phyloP scores from a whole-genome alignment of 2,113 vertebrate species.

The Arvicanthis niloticus region DNA sequence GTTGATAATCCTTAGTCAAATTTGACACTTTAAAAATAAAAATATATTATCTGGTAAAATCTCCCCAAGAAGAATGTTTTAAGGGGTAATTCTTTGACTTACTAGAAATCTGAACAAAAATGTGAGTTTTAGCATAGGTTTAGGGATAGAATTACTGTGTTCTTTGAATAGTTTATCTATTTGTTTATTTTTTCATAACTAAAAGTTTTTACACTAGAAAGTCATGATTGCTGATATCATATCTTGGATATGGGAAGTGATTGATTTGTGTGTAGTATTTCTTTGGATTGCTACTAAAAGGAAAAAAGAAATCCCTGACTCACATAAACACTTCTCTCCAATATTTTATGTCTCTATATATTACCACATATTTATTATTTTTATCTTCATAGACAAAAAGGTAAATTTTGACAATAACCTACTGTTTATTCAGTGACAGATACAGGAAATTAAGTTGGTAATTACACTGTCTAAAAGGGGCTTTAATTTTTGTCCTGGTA shows the following conservation, averaged over 20 bases:
- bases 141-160: neutral
- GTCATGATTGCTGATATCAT: neutral
- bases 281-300: neutral
- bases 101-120: slow-evolving; percentile 14
- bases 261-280: neutral
- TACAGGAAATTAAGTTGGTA: slow-evolving; percentile 4
- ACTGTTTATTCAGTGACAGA: neutral
- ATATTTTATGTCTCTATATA: neutral
- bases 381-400: neutral
- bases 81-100: neutral
- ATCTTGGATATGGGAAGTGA: neutral
- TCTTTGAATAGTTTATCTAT: neutral
- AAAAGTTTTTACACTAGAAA: slow-evolving; percentile 28
- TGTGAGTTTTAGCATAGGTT: neutral
- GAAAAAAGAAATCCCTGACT: neutral
- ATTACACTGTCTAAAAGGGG: neutral
- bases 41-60: slow-evolving; percentile 49
- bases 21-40: slow-evolving; percentile 71
- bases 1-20: slow-evolving; percentile 58
- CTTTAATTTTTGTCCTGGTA: neutral
- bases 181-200: neutral
- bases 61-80: slow-evolving; percentile 44
- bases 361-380: slow-evolving; percentile 10
- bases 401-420: neutral
- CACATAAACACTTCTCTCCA: slow-evolving; percentile 36